Evolutionary conservation across 2,888 invertebrate species (phyloP), one percentile per base, ranked within the genome.

Genomic region (Pocota personata): DNA sequence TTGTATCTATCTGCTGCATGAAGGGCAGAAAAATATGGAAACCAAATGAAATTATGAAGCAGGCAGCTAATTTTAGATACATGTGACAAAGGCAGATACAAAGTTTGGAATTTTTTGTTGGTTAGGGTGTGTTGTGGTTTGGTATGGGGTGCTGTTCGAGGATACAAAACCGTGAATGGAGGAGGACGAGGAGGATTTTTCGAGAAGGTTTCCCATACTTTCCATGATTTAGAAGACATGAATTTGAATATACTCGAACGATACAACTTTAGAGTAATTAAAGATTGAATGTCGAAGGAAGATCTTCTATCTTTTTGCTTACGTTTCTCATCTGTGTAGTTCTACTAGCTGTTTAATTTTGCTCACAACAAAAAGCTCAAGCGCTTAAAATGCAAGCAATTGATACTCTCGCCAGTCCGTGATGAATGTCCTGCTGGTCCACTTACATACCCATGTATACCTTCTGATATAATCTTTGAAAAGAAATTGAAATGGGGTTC

Each of bases 41-140:
- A 55, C 60, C 71, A 73, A 67, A 83, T 62, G 37, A 73, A 55
- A 60, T 79, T 79, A 57, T 60, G 48, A 69, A 67, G 73, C 78
- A 46, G 62, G 52, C 27, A 67, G 40, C 67, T 83, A 83, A 79
- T 79, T 83, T 83, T 79, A 83, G 83, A 83, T 73, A 55, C 78
- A 73, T 67, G 60, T 78, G 66, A 83, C 83, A 83, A 48, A 66
- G 77, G 46, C 71, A 75, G 64, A 40, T n/a, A n/a, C 64, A 24
- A 62, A 69, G 55, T 83, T 73, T 46, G 19, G 27, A 32, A 19
- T 69, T 55, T 58, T 37, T 10, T 14, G 12, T 32, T 30, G 19
- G 14, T 32, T 48, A 50, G 76, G 76, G 76, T 76, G 76, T 57
- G 76, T 58, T 79, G 50, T 66, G 40, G 52, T 43, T 30, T 24